These are phyloP conservation scores for Microdon myrmicae DNA, from an alignment of 2,888 invertebrate species.

Conservation along the genomic window DNA sequence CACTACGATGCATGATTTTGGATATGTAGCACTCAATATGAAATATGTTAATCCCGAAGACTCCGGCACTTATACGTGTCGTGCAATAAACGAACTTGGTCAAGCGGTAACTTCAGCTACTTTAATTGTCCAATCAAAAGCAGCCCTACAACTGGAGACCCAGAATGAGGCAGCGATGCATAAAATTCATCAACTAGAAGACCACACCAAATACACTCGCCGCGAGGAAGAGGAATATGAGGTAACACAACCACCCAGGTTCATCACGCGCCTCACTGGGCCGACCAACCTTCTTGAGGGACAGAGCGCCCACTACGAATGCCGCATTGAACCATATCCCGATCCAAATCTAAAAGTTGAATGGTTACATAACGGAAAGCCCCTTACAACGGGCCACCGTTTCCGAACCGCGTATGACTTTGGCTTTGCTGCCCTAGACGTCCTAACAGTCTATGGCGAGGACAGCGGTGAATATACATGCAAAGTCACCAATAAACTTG, in stretches of 20 bases:
- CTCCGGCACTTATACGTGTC: slow-evolving; percentile 95
- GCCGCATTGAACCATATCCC: slow-evolving; percentile 91
- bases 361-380: slow-evolving; percentile 94
- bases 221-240: slow-evolving; percentile 83
- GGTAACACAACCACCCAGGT: slow-evolving; percentile 85
- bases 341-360: slow-evolving; percentile 89
- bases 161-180: slow-evolving; percentile 89
- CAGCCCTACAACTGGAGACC: slow-evolving; percentile 85
- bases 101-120: slow-evolving; percentile 96
- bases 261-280: slow-evolving; percentile 86
- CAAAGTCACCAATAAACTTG: slow-evolving; percentile 85
- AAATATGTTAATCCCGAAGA: slow-evolving; percentile 95
- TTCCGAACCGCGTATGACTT: slow-evolving; percentile 96
- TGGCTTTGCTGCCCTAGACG: slow-evolving; percentile 95
- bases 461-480: slow-evolving; percentile 94
- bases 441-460: slow-evolving; percentile 91
- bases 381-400: slow-evolving; percentile 86
- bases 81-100: slow-evolving; percentile 91
- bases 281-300: slow-evolving; percentile 86
- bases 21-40: slow-evolving; percentile 95
- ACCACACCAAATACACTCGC: slow-evolving; percentile 80
- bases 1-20: slow-evolving; percentile 97
- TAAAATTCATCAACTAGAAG: slow-evolving; percentile 88
- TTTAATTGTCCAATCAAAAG: slow-evolving; percentile 88
- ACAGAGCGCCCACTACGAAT: slow-evolving; percentile 92